Conservation (phyloP, 2,888 invertebrate genomes). For the Drosophila prolongata region DNA sequence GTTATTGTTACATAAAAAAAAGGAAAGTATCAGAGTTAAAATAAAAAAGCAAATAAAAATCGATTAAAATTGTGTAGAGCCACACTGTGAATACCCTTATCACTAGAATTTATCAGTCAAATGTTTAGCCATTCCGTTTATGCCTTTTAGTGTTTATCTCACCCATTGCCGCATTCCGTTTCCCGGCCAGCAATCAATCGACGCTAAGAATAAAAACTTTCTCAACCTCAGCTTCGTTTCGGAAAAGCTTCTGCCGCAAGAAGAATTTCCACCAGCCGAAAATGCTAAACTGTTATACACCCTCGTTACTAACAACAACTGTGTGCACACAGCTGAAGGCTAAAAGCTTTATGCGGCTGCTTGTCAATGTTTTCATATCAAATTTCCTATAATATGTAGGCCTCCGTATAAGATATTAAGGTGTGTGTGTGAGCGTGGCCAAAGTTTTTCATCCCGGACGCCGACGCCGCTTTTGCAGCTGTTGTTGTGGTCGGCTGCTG, state of each 20-base stretch:
- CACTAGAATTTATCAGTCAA: conserved; percentile 19
- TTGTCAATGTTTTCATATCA: conserved; percentile 59
- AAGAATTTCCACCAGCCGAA: conserved; percentile 13
- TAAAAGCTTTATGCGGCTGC: conserved; percentile 49
- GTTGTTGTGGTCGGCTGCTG: conserved; percentile 52
- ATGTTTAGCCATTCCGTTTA: conserved; percentile 7
- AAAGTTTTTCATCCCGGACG: conserved; percentile 55
- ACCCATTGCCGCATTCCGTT: conserved; percentile 13
- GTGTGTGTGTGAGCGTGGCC: conserved; percentile 22
- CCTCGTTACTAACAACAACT: conserved; percentile 25
- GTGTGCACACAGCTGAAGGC: conserved; percentile 57
- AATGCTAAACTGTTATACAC: conserved; percentile 27
- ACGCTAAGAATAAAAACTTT: conserved; percentile 21
- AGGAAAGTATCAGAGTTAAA: too few species aligned
- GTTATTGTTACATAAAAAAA: too few species aligned
- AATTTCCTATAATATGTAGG: conserved; percentile 36
- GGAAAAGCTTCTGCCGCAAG: conserved; percentile 30
- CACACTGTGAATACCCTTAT: conserved; percentile 9
- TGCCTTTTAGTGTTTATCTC: conserved; percentile 12
- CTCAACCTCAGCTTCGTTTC: conserved; percentile 6
- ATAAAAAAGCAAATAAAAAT: background rate
- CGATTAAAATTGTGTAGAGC: background rate
- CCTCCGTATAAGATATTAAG: conserved; percentile 1
- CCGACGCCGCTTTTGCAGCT: conserved; percentile 57
- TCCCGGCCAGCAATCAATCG: conserved; percentile 20